Conservation (phyloP, 1,140 invertebrate genomes). For the Brachionus calyciflorus region DNA sequence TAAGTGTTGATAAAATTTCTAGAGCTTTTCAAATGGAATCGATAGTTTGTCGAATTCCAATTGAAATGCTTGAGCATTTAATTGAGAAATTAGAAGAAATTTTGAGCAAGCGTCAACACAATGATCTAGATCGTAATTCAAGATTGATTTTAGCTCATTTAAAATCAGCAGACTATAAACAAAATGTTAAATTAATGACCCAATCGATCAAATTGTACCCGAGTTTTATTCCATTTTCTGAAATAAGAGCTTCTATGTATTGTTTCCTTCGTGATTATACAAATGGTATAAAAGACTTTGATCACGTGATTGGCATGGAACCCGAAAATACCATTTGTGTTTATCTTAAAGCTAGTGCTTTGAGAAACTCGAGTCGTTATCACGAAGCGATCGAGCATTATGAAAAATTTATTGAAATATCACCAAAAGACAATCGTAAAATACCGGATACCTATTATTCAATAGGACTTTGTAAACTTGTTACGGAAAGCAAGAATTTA, state of each 20-base stretch:
- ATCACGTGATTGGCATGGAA: neutral
- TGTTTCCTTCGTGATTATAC: neutral
- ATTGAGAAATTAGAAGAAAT: neutral
- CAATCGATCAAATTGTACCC: neutral
- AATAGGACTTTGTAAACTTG: slow-evolving; percentile 7
- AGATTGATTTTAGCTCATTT: neutral
- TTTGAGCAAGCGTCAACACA: neutral
- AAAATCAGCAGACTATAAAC: neutral
- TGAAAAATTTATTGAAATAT: neutral
- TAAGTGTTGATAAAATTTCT: neutral
- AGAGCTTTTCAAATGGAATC: neutral
- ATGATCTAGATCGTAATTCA: neutral
- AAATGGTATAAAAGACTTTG: neutral
- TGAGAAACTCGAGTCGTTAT: neutral
- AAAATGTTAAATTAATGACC: neutral
- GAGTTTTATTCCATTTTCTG: neutral
- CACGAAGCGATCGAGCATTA: neutral
- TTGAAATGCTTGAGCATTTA: neutral
- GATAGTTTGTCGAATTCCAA: neutral
- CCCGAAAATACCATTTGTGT: no score
- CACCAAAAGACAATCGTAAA: neutral
- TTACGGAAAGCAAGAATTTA: no score
- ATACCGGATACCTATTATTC: slow-evolving; percentile 13
- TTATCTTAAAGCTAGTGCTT: no score
- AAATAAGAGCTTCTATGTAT: neutral